These are phyloP conservation scores for Tenodera sinensis DNA, from an alignment of 2,888 invertebrate species.

Conservation along the genomic window DNA sequence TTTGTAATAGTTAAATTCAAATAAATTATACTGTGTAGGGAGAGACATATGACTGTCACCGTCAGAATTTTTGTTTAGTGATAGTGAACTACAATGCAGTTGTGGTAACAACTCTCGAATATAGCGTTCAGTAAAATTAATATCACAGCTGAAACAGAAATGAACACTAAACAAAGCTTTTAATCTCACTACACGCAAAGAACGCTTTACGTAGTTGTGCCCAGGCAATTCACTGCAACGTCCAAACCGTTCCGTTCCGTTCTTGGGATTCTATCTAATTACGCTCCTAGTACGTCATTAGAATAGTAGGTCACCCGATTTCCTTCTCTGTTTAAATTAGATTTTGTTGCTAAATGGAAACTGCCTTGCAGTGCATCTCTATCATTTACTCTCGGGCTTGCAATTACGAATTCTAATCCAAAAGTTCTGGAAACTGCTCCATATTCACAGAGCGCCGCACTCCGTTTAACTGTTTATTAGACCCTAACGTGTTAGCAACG, in stretches of 20 bases:
- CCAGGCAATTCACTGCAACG: neutral
- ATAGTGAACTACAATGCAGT: too few relatives aligned
- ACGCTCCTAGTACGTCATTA: neutral
- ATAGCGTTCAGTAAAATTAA: too few relatives aligned
- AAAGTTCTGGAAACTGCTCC: neutral
- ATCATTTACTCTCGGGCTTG: neutral
- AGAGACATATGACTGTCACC: too few relatives aligned
- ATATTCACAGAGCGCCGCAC: neutral
- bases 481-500: too few relatives aligned
- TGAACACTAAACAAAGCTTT: too few relatives aligned
- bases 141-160: too few relatives aligned
- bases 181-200: neutral
- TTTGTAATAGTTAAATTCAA: too few relatives aligned
- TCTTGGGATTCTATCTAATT: neutral
- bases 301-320: neutral
- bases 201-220: neutral
- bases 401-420: neutral
- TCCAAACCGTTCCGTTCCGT: neutral
- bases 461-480: neutral
- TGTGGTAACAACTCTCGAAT: too few relatives aligned
- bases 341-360: neutral
- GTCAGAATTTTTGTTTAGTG: too few relatives aligned
- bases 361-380: neutral
- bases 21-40: too few relatives aligned
- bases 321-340: neutral